A percentile compares a stretch with the other conserved stretches of the same genome.
Conservation (phyloP, 2,888 invertebrate species). For the Auanema freiburgensis region DNA sequence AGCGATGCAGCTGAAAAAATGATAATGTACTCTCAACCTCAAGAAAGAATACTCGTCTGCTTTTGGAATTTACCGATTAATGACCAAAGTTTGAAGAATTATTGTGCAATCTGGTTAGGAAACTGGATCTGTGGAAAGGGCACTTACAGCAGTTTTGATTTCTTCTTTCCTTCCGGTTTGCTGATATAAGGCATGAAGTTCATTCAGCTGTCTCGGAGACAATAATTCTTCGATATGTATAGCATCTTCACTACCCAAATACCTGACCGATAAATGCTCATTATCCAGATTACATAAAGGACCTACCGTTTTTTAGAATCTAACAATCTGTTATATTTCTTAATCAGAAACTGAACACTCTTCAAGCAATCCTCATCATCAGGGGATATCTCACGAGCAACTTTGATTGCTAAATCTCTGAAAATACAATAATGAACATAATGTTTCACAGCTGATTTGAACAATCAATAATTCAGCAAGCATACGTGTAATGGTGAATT, state of each 20-base stretch:
- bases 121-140: not conserved
- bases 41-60: not conserved
- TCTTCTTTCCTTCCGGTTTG: slow-evolving; percentile 26
- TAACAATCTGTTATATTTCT: slow-evolving; percentile 15
- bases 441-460: too few relatives aligned
- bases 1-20: slow-evolving; percentile 25
- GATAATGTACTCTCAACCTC: too few relatives aligned
- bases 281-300: not conserved
- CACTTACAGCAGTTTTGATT: slow-evolving; percentile 31
- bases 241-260: slow-evolving; percentile 6
- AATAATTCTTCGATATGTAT: slow-evolving; percentile 26
- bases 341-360: slow-evolving; percentile 14
- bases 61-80: not conserved
- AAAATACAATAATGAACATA: not conserved
- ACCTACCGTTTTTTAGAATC: slow-evolving; percentile 10
- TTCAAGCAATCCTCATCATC: slow-evolving; percentile 18
- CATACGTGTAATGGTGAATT: too few relatives aligned
- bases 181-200: slow-evolving; percentile 25
- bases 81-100: not conserved
- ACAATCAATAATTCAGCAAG: not conserved
- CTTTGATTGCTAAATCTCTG: slow-evolving; percentile 17
- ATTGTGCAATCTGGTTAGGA: not conserved
- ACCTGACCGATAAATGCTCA: not conserved
- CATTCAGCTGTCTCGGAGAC: slow-evolving; percentile 25
- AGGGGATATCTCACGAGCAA: slow-evolving; percentile 13